Evolutionary conservation across 2,797 vertebrate species (phyloP).

Genomic region (Gila robusta): DNA sequence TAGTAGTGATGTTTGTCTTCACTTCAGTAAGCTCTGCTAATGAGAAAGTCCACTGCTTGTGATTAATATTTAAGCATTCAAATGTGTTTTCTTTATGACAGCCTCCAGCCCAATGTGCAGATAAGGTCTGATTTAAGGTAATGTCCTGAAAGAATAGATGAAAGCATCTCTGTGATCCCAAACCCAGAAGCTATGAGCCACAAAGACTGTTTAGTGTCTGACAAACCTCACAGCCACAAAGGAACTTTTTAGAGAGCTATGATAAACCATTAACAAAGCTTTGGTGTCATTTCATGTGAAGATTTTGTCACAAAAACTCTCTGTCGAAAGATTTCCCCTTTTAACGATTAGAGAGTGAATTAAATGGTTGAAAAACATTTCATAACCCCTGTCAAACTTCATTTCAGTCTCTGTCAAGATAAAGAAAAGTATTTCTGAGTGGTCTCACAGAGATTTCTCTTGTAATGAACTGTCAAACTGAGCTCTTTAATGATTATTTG

Average conservation of each 20-base stretch:
- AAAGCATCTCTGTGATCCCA: slow-evolving; percentile 37
- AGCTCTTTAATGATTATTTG: slow-evolving; percentile 49
- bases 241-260: neutral
- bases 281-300: slow-evolving; percentile 40
- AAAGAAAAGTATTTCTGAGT: slow-evolving; percentile 5
- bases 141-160: slow-evolving; percentile 29
- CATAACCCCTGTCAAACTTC: slow-evolving; percentile 15
- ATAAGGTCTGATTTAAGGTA: slow-evolving; percentile 46
- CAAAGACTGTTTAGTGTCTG: slow-evolving; percentile 1
- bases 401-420: slow-evolving; percentile 13
- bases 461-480: slow-evolving; percentile 42
- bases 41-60: slow-evolving; percentile 18
- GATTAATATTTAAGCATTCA: slow-evolving; percentile 13
- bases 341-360: slow-evolving; percentile 34
- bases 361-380: slow-evolving; percentile 20
- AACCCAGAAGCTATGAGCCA: neutral
- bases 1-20: neutral
- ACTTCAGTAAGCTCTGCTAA: slow-evolving; percentile 5
- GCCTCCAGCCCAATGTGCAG: neutral
- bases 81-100: slow-evolving; percentile 16
- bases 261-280: neutral
- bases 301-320: slow-evolving; percentile 27
- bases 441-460: slow-evolving; percentile 21
- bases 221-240: slow-evolving; percentile 1
- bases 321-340: neutral